Evolutionary conservation across 2,797 vertebrate genomes (phyloP).

Genomic region (Gephyroberyx darwinii): DNA sequence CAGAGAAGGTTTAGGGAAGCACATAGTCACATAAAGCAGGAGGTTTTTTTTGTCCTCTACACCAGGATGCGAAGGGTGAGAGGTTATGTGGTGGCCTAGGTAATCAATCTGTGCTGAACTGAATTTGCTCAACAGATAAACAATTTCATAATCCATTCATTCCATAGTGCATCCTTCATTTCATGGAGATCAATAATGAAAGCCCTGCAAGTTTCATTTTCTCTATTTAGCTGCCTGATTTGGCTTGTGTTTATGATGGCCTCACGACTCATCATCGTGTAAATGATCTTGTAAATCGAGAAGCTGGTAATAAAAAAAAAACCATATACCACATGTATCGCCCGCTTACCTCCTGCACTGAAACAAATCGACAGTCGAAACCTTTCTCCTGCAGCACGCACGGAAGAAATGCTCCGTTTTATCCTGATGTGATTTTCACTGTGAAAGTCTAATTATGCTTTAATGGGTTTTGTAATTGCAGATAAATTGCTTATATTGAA

Average conservation of each 20-base stretch:
- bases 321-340: not conserved
- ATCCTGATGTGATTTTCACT: slow-evolving; percentile 64
- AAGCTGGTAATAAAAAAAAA: not conserved
- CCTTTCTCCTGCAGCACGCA: not conserved
- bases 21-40: not conserved
- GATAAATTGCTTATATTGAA: slow-evolving; percentile 81
- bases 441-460: slow-evolving; percentile 79
- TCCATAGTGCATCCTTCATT: slow-evolving; percentile 50
- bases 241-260: slow-evolving; percentile 30
- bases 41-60: not conserved
- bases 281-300: slow-evolving; percentile 36
- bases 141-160: slow-evolving; percentile 20
- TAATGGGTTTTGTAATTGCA: slow-evolving; percentile 82
- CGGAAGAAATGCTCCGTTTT: slow-evolving; percentile 51
- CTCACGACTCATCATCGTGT: slow-evolving; percentile 4
- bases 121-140: slow-evolving; percentile 46
- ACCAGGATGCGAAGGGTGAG: slow-evolving; percentile 9
- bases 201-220: slow-evolving; percentile 36
- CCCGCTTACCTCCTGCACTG: not conserved
- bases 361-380: slow-evolving; percentile 10
- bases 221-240: slow-evolving; percentile 48
- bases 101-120: slow-evolving; percentile 48
- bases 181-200: slow-evolving; percentile 66
- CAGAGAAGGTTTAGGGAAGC: slow-evolving; percentile 1
- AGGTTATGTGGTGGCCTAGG: slow-evolving; percentile 12